Conservation (phyloP, 2,113 vertebrate genomes). For the Meriones unguiculatus region DNA sequence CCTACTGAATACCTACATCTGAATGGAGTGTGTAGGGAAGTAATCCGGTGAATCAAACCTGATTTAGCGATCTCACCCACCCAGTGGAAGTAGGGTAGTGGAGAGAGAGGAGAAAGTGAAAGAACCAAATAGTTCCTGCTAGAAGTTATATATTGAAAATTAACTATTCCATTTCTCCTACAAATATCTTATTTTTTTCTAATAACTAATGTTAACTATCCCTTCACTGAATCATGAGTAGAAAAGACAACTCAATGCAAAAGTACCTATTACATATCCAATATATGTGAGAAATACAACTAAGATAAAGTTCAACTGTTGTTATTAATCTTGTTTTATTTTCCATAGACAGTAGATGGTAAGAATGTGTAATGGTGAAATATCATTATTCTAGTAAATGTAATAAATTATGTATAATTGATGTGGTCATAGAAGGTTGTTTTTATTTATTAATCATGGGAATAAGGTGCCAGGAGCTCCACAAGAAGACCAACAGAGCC, state of each 20-base stretch:
- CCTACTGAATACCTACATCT: not conserved
- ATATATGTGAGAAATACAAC: not conserved
- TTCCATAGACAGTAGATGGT: not conserved
- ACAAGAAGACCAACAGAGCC: no score
- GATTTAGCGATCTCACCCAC: not conserved
- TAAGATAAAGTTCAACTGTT: not conserved
- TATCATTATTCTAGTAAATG: not conserved
- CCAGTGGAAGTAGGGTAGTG: not conserved
- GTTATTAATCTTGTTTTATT: not conserved
- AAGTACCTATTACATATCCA: not conserved
- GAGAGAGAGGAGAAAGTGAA: not conserved
- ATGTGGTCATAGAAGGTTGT: not conserved
- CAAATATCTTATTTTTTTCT: not conserved
- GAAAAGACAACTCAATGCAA: not conserved
- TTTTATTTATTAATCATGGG: not conserved
- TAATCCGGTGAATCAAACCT: not conserved
- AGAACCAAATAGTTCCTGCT: not conserved
- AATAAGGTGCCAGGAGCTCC: no score
- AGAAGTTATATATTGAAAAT: not conserved
- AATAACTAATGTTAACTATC: not conserved
- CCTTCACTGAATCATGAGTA: not conserved
- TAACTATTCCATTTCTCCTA: not conserved
- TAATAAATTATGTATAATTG: not conserved
- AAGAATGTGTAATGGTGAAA: not conserved
- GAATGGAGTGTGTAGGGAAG: not conserved